phyloP scores from a whole-genome alignment of 2,888 invertebrate species.

The Chloroclystis v-ata region DNA sequence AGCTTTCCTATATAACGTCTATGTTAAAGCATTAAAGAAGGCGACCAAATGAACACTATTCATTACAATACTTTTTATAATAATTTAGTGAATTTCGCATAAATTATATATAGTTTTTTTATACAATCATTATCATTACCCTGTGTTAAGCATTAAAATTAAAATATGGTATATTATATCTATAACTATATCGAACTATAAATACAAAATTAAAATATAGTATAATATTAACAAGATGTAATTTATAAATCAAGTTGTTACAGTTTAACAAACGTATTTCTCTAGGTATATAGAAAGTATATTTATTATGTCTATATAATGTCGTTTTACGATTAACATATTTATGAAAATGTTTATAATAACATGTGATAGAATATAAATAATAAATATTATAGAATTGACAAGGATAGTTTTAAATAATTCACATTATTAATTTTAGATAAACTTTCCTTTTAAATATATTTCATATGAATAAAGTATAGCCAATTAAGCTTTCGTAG shows the following conservation, averaged over 20 bases:
- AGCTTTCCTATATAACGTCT: constrained; percentile 59
- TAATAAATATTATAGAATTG: not conserved
- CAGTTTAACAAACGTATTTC: not conserved
- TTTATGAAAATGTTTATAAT: not conserved
- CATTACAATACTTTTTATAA: constrained; percentile 19
- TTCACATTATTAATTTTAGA: too few species aligned
- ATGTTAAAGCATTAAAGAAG: constrained; percentile 75
- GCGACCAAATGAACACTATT: constrained; percentile 71
- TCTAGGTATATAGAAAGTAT: too few species aligned
- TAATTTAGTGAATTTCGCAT: constrained; percentile 18
- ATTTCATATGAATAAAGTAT: too few species aligned
- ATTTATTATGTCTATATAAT: not conserved
- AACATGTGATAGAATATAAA: not conserved
- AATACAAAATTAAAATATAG: too few species aligned
- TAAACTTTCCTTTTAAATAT: too few species aligned
- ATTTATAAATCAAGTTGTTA: not conserved
- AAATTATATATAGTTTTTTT: constrained; percentile 11
- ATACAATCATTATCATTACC: constrained; percentile 19
- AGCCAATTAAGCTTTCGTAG: too few species aligned
- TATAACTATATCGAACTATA: too few species aligned
- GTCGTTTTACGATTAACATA: not conserved
- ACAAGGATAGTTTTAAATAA: not conserved
- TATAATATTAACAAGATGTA: not conserved
- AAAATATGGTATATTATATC: constrained; percentile 2
- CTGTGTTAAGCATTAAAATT: constrained; percentile 21